Percentiles rank a stretch among this genome's conserved stretches.
These are phyloP conservation scores for Oncorhynchus kisutch DNA, from an alignment of 2,113 vertebrate genomes.

Conservation along the genomic window DNA sequence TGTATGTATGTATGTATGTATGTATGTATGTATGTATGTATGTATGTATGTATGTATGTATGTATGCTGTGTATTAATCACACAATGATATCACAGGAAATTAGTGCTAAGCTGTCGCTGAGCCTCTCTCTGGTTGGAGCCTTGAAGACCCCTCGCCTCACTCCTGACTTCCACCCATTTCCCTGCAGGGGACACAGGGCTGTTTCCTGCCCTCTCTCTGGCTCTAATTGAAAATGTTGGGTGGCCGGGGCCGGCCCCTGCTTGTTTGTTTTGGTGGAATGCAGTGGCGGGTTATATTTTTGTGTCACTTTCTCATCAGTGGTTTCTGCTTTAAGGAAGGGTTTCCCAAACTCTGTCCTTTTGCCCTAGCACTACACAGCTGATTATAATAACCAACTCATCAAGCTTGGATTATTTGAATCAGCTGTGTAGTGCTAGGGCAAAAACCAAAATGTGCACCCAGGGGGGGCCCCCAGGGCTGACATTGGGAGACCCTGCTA, in stretches of 20 bases:
- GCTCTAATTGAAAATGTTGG: conserved; percentile 97
- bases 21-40: no score
- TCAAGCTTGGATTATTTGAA: no score
- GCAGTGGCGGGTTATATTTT: conserved; percentile 86
- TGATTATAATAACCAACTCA: no score
- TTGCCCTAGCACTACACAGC: no score
- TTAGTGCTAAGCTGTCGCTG: conserved; percentile 66
- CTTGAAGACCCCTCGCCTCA: conserved; percentile 69
- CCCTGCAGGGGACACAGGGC: conserved; percentile 76
- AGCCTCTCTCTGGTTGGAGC: conserved; percentile 78
- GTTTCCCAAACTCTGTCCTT: no score
- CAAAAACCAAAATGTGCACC: no score
- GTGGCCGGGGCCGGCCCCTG: conserved; percentile 79
- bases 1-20: no score
- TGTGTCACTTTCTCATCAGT: conserved; percentile 88
- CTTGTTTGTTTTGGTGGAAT: conserved; percentile 97
- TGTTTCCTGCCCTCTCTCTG: conserved; percentile 87
- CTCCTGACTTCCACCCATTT: conserved; percentile 67
- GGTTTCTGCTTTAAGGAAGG: conserved; percentile 46
- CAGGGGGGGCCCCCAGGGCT: no score
- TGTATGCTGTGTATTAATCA: no score
- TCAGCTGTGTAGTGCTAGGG: no score
- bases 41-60: no score
- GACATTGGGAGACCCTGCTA: no score
- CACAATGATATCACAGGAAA: conserved; percentile 65